Evolutionary conservation across 1,140 invertebrate genomes (phyloP).

Genomic region (Drosophila nebulosa): DNA sequence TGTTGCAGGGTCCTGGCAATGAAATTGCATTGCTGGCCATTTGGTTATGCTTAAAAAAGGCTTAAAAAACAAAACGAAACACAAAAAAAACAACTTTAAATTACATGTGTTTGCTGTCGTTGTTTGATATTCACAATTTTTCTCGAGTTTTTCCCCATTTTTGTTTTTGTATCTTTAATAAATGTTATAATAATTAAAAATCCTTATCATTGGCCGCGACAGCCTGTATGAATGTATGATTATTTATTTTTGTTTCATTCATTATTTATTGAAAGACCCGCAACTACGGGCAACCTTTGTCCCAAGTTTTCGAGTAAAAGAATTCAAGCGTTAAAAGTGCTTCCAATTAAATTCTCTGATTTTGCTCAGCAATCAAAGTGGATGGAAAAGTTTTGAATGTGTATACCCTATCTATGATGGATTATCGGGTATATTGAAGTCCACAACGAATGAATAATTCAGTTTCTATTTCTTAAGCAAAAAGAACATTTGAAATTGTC

Average conservation of each 20-base stretch:
- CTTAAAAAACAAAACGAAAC: slow-evolving; percentile 6
- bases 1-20: slow-evolving; percentile 28
- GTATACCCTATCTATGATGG: neutral
- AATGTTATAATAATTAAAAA: slow-evolving; percentile 1
- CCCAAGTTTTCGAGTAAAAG: neutral
- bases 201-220: slow-evolving; percentile 35
- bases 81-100: slow-evolving; percentile 23
- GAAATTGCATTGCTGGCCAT: slow-evolving; percentile 42
- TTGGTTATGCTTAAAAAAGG: slow-evolving; percentile 19
- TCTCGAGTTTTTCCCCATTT: neutral
- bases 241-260: neutral
- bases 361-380: slow-evolving; percentile 34
- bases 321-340: slow-evolving; percentile 52
- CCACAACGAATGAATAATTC: too few species aligned
- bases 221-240: neutral
- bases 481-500: too few species aligned
- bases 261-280: neutral
- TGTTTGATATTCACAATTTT: slow-evolving; percentile 28
- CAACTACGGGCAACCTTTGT: slow-evolving; percentile 34
- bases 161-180: slow-evolving; percentile 7
- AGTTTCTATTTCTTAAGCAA: too few species aligned
- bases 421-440: neutral
- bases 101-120: slow-evolving; percentile 42
- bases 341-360: slow-evolving; percentile 40
- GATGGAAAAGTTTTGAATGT: slow-evolving; percentile 38